Percentiles rank a stretch among this genome's conserved stretches.
These are phyloP conservation scores for Gymnocheta viridis DNA, from an alignment of 2,888 invertebrate genomes.

Conservation along the genomic window DNA sequence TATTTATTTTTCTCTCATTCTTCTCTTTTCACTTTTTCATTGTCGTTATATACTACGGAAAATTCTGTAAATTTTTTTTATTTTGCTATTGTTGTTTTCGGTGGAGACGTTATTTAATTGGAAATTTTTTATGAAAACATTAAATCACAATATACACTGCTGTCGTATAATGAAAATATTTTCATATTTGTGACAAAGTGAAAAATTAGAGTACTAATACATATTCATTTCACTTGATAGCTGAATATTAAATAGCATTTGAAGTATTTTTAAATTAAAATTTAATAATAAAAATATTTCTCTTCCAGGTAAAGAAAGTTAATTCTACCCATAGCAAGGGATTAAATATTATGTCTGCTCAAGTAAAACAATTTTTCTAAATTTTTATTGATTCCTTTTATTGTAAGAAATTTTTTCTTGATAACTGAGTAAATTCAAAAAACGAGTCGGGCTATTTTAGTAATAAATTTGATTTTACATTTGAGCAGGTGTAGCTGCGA, in stretches of 20 bases:
- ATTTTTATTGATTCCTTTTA: too few relatives aligned
- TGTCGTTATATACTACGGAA: slow-evolving; percentile 37
- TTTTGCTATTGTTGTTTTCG: slow-evolving; percentile 35
- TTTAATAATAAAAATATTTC: not conserved
- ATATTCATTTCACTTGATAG: slow-evolving; percentile 25
- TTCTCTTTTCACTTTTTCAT: slow-evolving; percentile 32
- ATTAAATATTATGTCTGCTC: too few relatives aligned
- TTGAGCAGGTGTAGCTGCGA: too few relatives aligned
- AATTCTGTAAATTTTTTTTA: slow-evolving; percentile 28
- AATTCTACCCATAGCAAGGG: too few relatives aligned
- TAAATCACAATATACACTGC: slow-evolving; percentile 62
- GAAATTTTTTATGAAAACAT: slow-evolving; percentile 63
- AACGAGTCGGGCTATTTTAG: too few relatives aligned
- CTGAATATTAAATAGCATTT: slow-evolving; percentile 25
- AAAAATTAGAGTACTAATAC: slow-evolving; percentile 50
- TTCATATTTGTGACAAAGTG: slow-evolving; percentile 58
- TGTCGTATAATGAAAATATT: slow-evolving; percentile 45
- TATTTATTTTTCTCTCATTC: slow-evolving; percentile 13
- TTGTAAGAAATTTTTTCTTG: too few relatives aligned
- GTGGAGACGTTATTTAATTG: slow-evolving; percentile 62
- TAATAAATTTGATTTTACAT: too few relatives aligned
- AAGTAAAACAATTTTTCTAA: too few relatives aligned
- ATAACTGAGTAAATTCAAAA: too few relatives aligned
- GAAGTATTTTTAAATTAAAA: slow-evolving; percentile 2
- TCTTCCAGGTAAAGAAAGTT: too few relatives aligned